Evolutionary conservation across 2,797 vertebrate species (phyloP), one percentile per base, ranked within the genome.

Genomic region (Myiotriccus ornatus): DNA sequence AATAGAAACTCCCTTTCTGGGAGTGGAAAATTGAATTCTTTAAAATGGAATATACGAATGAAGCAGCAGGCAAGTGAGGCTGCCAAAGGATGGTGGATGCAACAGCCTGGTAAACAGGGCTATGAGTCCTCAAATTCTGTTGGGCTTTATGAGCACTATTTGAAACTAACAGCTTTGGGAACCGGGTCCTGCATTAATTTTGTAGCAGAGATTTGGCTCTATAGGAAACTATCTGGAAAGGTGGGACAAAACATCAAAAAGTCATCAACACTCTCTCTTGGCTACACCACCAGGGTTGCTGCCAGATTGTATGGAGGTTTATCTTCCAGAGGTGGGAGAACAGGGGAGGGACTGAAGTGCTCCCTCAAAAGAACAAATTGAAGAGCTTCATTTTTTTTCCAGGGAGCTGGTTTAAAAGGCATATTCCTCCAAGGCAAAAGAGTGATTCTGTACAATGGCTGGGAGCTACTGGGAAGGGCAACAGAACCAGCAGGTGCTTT

Each of bases 401-500:
- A 70, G 20, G 14, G 11, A 32, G 16, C 14, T 65, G 28, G 14
- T 67, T 89, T 63, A 55, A 93, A 90, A 82, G 14, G 14, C 28
- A 85, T 7, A 7, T 77, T 70, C 41, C 37, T 56, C 11, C 6
- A 75, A 56, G 57, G 43, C 27, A 70, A 37, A 65, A 77, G 21
- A 50, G 2, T 21, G 10, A 39, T 46, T 81, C 30, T 0, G 0
- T n/a, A 12, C 22, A 84, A 44, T 2, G 10, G 7, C 44, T 63
- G 16, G 52, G 44, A 82, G 47, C 39, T 73, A 76, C 19, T 32
- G 49, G 65, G 18, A 82, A 84, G 21, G 16, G 11, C 39, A 85
- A 18, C 6, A 12, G 30, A 60, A 87, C 6, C 20, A 91, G n/a
- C 49, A 75, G n/a, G 12, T 35, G 8, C 11, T 80, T 60, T 6